These are phyloP conservation scores for Reticulitermes speratus DNA, from an alignment of 1,140 invertebrate genomes.

Conservation along the genomic window DNA sequence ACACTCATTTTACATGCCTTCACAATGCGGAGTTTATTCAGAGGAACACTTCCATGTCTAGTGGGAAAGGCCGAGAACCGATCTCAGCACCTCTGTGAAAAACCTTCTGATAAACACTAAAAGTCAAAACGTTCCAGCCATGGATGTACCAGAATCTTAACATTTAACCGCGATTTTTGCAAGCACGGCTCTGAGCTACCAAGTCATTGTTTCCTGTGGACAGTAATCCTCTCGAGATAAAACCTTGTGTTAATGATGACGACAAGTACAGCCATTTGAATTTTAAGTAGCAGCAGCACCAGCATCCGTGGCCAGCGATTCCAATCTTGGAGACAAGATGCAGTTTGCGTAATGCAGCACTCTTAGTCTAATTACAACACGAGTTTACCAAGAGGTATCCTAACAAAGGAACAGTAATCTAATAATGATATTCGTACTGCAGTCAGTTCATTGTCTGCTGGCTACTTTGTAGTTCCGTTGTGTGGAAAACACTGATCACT, in stretches of 20 bases:
- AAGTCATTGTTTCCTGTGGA: constrained; percentile 5
- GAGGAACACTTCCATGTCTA: no score
- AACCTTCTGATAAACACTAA: no score
- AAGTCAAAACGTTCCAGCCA: no score
- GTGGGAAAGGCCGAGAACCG: no score
- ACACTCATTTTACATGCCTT: no score
- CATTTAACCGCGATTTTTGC: no score
- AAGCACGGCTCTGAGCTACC: no score
- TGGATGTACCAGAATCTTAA: no score
- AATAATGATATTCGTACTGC: background rate
- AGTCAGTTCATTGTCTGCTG: background rate
- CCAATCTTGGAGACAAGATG: constrained; percentile 3
- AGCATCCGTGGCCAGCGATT: constrained; percentile 5
- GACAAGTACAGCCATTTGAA: background rate
- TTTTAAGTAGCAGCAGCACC: background rate
- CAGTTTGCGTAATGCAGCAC: background rate
- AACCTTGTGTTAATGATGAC: background rate
- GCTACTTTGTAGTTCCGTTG: background rate
- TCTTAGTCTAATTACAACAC: background rate
- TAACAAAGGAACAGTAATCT: background rate
- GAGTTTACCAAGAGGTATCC: background rate
- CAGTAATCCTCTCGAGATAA: constrained; percentile 1
- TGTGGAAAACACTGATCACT: background rate
- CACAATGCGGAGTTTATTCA: no score
- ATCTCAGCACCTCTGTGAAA: no score